Percentiles rank a stretch among this genome's conserved stretches.
phyloP scores from a whole-genome alignment of 92 coral and sea anemone species.

The Parazoanthus swiftii region DNA sequence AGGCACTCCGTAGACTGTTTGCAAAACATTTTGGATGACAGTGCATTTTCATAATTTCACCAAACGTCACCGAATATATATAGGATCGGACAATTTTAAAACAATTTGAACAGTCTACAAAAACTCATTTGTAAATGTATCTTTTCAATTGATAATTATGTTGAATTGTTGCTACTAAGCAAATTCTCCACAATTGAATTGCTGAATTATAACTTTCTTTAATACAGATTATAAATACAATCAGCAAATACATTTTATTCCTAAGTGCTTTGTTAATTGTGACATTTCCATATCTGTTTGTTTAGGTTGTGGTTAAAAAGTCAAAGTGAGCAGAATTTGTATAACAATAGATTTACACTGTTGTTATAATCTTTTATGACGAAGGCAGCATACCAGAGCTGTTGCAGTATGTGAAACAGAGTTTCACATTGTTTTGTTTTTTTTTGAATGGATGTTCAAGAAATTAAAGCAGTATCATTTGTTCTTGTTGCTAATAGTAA shows the following conservation, averaged over 20 bases:
- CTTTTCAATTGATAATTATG: too few species aligned
- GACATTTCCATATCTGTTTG: not conserved
- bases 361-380: not conserved
- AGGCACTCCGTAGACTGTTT: not conserved
- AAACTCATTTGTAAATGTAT: not conserved
- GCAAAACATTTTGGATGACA: too few species aligned
- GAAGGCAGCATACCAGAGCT: too few species aligned
- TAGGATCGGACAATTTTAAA: not conserved
- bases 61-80: not conserved
- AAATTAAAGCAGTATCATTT: not conserved
- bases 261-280: not conserved
- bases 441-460: not conserved
- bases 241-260: not conserved
- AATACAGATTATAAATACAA: too few species aligned
- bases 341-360: not conserved
- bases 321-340: not conserved
- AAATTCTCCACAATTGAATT: too few species aligned
- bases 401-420: not conserved
- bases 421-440: not conserved
- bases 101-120: not conserved
- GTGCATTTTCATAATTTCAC: not conserved
- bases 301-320: not conserved
- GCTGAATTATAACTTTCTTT: too few species aligned
- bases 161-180: not conserved
- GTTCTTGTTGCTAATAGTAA: not conserved